Conservation (phyloP, 1,140 invertebrate genomes). For the Drosophila lini region DNA sequence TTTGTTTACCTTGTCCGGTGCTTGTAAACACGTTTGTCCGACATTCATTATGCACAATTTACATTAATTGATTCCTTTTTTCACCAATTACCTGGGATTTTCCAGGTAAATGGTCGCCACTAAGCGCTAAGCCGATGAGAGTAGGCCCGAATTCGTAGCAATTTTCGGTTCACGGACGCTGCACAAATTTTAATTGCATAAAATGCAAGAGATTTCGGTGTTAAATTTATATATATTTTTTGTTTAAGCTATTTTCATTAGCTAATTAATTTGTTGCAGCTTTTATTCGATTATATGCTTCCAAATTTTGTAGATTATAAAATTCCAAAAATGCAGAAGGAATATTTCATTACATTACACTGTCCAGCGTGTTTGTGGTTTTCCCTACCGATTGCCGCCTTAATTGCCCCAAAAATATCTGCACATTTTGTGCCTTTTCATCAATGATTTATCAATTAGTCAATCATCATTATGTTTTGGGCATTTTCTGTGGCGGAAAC, state of each 20-base stretch:
- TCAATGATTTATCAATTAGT: conserved; percentile 24
- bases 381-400: background rate
- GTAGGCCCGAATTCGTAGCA: background rate
- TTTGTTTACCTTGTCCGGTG: conserved; percentile 37
- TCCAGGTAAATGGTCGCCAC: conserved; percentile 24
- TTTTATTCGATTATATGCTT: background rate
- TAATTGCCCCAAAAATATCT: conserved; percentile 10
- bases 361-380: background rate
- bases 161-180: conserved; percentile 14
- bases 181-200: conserved; percentile 20
- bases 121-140: conserved; percentile 28
- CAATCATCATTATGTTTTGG: conserved; percentile 10
- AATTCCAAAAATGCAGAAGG: background rate
- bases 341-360: conserved; percentile 3
- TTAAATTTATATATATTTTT: background rate
- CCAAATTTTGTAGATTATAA: background rate
- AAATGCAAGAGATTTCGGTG: background rate
- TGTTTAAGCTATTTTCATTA: conserved; percentile 1
- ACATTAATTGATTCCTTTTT: conserved; percentile 46
- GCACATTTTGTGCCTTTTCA: background rate
- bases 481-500: background rate
- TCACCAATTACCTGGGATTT: conserved; percentile 31
- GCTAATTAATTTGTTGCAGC: conserved; percentile 8
- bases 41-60: conserved; percentile 55
- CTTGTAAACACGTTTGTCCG: conserved; percentile 52